These are phyloP conservation scores for Trypoxylus dichotomus DNA, from an alignment of 1,140 invertebrate species.

Conservation along the genomic window DNA sequence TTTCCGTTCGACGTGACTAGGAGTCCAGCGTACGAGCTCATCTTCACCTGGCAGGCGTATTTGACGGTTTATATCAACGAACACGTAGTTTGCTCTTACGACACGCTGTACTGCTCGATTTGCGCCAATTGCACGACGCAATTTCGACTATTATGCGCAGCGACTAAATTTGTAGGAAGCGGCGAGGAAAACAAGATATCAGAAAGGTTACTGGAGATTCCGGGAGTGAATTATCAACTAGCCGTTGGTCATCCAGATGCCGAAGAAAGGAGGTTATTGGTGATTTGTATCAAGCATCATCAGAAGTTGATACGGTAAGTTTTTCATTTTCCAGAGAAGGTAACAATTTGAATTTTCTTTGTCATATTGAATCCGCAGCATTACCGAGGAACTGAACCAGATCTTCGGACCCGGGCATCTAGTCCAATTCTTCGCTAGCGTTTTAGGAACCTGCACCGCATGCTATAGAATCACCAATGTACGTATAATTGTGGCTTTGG, in stretches of 20 bases:
- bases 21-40: background rate
- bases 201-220: background rate
- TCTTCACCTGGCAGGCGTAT: background rate
- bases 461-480: background rate
- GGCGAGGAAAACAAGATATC: background rate
- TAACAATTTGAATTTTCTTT: background rate
- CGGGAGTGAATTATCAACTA: background rate
- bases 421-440: background rate
- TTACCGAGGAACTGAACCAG: background rate
- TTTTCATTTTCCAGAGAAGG: background rate
- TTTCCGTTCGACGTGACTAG: background rate
- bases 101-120: background rate
- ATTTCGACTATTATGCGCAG: background rate
- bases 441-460: background rate
- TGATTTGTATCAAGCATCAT: slow-evolving; percentile 14
- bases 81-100: background rate
- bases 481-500: background rate
- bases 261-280: background rate
- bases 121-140: background rate
- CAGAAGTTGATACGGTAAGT: background rate
- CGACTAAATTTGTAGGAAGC: background rate
- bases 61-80: background rate
- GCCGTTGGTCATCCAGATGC: background rate
- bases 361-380: background rate
- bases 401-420: background rate